phyloP scores from a whole-genome alignment of 2,888 invertebrate genomes.

The Homarus gammarus region DNA sequence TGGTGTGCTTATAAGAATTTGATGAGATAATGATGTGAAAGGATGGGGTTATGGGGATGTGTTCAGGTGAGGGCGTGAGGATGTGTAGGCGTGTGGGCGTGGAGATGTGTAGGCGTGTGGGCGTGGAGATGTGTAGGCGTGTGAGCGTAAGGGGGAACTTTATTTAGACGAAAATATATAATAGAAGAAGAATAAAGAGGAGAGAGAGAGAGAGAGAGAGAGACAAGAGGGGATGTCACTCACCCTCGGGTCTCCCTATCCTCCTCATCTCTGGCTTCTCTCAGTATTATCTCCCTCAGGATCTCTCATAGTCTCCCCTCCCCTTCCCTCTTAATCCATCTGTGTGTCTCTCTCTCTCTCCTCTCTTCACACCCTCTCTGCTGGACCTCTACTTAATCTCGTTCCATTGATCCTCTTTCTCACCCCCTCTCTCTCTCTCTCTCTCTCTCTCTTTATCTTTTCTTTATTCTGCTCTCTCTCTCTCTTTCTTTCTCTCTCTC shows the following conservation, averaged over 20 bases:
- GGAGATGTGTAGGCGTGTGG: too few relatives aligned
- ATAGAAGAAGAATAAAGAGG: background rate
- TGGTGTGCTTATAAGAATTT: too few relatives aligned
- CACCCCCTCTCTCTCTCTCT: background rate
- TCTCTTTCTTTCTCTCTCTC: too few relatives aligned
- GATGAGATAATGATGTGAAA: too few relatives aligned
- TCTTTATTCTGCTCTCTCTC: background rate
- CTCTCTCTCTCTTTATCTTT: background rate
- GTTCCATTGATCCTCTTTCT: conserved; percentile 27
- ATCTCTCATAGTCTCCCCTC: conserved; percentile 17
- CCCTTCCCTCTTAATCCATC: conserved; percentile 27
- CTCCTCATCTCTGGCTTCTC: conserved; percentile 9
- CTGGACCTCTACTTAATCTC: conserved; percentile 21
- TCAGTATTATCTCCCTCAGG: conserved; percentile 21
- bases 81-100: too few relatives aligned
- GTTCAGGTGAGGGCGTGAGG: too few relatives aligned
- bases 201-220: conserved; percentile 5
- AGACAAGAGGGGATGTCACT: background rate
- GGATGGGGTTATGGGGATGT: too few relatives aligned
- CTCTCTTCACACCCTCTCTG: background rate
- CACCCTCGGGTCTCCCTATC: conserved; percentile 10
- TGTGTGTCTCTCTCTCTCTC: conserved; percentile 9
- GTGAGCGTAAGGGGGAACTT: too few relatives aligned
- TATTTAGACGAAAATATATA: too few relatives aligned
- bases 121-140: too few relatives aligned